Evolutionary conservation across 2,113 vertebrate genomes (phyloP), one percentile per base, ranked within the genome.

Genomic region (Muntiacus muntjak): DNA sequence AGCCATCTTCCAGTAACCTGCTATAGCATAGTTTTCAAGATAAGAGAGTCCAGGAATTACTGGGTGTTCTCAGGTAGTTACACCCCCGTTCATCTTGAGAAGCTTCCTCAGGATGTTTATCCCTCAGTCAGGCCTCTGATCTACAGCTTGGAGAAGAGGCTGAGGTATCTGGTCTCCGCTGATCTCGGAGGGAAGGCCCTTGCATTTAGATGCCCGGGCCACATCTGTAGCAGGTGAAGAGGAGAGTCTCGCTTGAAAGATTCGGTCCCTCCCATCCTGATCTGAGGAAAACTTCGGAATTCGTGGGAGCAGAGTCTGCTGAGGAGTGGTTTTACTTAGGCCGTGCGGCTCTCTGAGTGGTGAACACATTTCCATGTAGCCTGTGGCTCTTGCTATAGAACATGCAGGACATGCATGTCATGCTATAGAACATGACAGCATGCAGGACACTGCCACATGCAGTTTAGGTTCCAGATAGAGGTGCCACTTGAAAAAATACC

Each of bases 281-380:
- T 45, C 76, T 62, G 90, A 94, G 91, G 60, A 85, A 87, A 92
- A 40, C 81, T 57, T 89, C n/a, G n/a, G 81, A 55, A 57, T 96
- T 84, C 50, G 0, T 92, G 94, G 92, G 87, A 97, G 67, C 36
- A 82, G 81, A 76, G 81, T 10, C 36, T 14, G 16, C 45, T 13
- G 45, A 54, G n/a, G 81, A 36, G 28, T 58, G 84, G 79, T 55
- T 91, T 52, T 43, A 97, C 64, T 95, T 50, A 93, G 88, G 67
- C 30, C 12, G 58, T 95, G 94, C 94, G 26, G 57, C 47, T 96
- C 15, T 97, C 71, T 60, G 87, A 90, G 54, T 28, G 74, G 64
- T 67, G 47, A 74, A 89, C 45, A 60, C 17, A 33, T 96, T 97
- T 92, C 54, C 12, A 74, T 55, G 36, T 57, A 55, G 47, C 26